Conservation (phyloP, 1,140 invertebrate genomes). For the Tetragnatha versicolor region DNA sequence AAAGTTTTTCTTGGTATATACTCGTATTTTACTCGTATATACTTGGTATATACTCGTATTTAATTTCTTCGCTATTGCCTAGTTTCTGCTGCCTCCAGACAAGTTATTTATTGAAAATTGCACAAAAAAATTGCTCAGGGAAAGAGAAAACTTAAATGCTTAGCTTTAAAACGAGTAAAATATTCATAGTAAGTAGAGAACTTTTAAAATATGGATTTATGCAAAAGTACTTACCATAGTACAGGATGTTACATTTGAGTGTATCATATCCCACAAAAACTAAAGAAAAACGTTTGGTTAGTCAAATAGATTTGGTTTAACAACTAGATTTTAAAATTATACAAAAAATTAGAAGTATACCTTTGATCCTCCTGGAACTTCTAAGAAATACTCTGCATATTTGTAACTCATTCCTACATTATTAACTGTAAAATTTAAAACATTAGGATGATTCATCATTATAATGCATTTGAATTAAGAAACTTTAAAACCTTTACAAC, state of each 20-base stretch:
- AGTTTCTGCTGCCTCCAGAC: no score
- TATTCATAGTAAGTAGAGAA: background rate
- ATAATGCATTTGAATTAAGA: background rate
- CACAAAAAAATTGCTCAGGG: no score
- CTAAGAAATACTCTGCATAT: conserved; percentile 81
- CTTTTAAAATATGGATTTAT: background rate
- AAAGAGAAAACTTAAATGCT: background rate
- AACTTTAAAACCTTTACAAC: background rate
- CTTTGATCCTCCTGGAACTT: conserved; percentile 69
- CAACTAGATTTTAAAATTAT: no score
- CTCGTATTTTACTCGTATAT: no score
- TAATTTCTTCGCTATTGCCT: no score
- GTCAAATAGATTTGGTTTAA: no score
- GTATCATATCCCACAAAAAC: conserved; percentile 31
- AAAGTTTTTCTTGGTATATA: no score
- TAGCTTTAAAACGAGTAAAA: background rate
- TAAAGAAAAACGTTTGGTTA: conserved; percentile 9
- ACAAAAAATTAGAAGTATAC: conserved; percentile 56
- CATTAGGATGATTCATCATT: background rate
- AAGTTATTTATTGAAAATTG: no score
- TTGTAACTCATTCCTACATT: conserved; percentile 94
- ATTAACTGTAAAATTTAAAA: conserved; percentile 68
- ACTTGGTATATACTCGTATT: no score
- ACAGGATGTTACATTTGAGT: conserved; percentile 38
- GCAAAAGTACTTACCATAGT: conserved; percentile 34